Base-by-base conservation (phyloP, 2,113 vertebrate genomes). In the Cisticola juncidis region DNA sequence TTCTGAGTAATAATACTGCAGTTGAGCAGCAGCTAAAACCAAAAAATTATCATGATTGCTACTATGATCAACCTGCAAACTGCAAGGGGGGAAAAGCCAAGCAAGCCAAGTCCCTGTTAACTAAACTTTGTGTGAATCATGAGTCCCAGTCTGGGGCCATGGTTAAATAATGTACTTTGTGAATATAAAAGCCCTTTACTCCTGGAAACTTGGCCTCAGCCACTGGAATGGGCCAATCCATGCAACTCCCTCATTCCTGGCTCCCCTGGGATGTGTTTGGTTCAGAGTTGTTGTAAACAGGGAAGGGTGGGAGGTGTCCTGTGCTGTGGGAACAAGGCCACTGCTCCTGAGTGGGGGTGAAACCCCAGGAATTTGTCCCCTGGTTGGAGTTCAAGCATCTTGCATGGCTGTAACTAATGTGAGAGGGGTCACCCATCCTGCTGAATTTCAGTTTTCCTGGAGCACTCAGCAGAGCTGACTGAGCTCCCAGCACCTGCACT, bases 131-230 rank as follows among this genome's bases (percentile, higher is more conserved):
- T 80, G 81, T 96, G 94, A 97, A 94, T 94, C 86, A 94, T 94
- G 95, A 94, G 72, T 95, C 97, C 93, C 94, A 96, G 73, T 66
- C 89, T 82, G 50, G 76, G 68, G 78, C 93, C 62, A 88, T 40
- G 44, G 76, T 92, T 83, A 78, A 95, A 91, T 96, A 91, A 93
- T 84, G 81, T 60, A 60, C 71, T 65, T 8, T 74, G 76, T 64
- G 90, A 86, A 57, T 33, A 94, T 80, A 90, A 96, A 92, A 95
- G 26, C 66, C 36, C 78, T 94, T 90, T 29, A 71, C 72, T 94
- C 90, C 72, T 97, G 95, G 97, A 97, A 97, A 97, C 87, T 96
- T 95, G 90, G 96, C 93, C 90, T 94, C 93, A 95, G 84, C 87
- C 89, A 60, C 48, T 61, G 88, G 88, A 72, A 90, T 0, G 4